phyloP scores from a whole-genome alignment of 1,140 invertebrate species.

The Drosophila nannoptera region DNA sequence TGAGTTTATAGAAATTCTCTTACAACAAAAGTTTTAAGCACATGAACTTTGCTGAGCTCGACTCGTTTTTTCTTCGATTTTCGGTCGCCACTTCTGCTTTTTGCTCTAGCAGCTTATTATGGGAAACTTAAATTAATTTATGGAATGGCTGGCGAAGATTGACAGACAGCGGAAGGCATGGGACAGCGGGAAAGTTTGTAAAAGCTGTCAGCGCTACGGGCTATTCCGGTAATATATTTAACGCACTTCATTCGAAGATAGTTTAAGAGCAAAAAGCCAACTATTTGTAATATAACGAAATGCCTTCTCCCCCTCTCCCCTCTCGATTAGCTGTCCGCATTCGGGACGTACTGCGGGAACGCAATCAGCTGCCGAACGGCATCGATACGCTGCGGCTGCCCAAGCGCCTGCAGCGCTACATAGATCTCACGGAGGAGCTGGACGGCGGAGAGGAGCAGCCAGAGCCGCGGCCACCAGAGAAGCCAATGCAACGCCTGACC shows the following conservation, averaged over 20 bases:
- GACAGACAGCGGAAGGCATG: slow-evolving; percentile 32
- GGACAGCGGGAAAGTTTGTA: slow-evolving; percentile 5
- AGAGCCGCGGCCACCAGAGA: slow-evolving; percentile 10
- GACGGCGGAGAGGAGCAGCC: slow-evolving; percentile 36
- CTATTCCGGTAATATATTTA: not conserved
- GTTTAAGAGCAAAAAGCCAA: not conserved
- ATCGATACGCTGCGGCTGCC: slow-evolving; percentile 85
- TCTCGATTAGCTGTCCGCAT: slow-evolving; percentile 82
- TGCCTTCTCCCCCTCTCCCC: not conserved
- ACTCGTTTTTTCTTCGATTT: slow-evolving; percentile 15
- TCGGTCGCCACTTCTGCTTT: not conserved
- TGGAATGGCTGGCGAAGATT: slow-evolving; percentile 59
- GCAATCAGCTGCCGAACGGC: slow-evolving; percentile 86
- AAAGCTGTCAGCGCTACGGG: not conserved
- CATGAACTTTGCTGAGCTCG: slow-evolving; percentile 57
- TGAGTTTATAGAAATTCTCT: slow-evolving; percentile 55
- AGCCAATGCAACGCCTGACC: slow-evolving; percentile 23
- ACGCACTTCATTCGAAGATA: not conserved
- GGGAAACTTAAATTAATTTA: slow-evolving; percentile 75
- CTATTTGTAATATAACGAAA: slow-evolving; percentile 1
- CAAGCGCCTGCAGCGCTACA: slow-evolving; percentile 82
- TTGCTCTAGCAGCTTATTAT: slow-evolving; percentile 58
- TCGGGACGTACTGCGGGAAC: slow-evolving; percentile 83
- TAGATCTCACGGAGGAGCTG: slow-evolving; percentile 86
- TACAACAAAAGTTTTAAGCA: slow-evolving; percentile 71